A percentile compares a stretch with the other conserved stretches of the same genome.
Conservation (phyloP, 2,888 invertebrate species). For the Galerucella calmariensis region DNA sequence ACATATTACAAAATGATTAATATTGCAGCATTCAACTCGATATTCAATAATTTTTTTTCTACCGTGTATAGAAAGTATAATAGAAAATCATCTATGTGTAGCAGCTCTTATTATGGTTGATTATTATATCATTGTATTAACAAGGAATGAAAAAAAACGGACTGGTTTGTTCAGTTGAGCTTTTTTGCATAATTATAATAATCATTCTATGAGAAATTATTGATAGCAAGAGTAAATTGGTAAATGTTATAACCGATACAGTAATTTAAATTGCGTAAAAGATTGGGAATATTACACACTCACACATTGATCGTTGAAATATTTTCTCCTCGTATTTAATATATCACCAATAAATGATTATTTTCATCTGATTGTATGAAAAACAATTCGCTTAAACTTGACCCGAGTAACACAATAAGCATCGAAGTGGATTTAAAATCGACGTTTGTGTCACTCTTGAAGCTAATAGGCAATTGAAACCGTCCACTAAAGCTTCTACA, state of each 20-base stretch:
- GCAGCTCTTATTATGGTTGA: neutral
- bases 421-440: too few species aligned
- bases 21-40: neutral
- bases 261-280: constrained; percentile 5
- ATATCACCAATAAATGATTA: neutral
- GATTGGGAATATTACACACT: neutral
- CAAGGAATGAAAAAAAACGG: constrained; percentile 2
- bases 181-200: constrained; percentile 8
- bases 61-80: constrained; percentile 1
- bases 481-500: too few species aligned
- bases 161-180: neutral
- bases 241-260: constrained; percentile 7
- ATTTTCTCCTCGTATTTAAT: neutral
- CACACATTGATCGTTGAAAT: neutral
- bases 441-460: too few species aligned
- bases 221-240: constrained; percentile 4
- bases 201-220: neutral
- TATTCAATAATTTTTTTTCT: neutral
- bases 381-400: too few species aligned
- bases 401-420: too few species aligned
- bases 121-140: constrained; percentile 9
- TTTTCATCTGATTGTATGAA: neutral
- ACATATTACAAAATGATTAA: too few species aligned
- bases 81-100: constrained; percentile 4
- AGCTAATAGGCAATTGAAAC: too few species aligned